Evolutionary conservation across 2,888 invertebrate species (phyloP).

Genomic region (Chouioia cunea): DNA sequence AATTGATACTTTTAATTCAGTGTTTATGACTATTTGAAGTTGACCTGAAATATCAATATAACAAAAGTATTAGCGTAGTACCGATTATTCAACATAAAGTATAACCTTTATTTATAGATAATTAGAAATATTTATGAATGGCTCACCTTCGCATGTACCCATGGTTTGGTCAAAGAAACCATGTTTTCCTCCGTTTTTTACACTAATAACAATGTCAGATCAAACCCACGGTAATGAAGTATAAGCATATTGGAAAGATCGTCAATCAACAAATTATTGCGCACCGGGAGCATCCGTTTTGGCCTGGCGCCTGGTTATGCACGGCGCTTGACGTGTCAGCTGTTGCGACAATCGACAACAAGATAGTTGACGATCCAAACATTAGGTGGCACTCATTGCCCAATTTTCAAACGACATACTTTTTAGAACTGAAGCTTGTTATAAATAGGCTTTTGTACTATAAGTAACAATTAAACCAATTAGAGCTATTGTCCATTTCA

Average conservation of each 20-base stretch:
- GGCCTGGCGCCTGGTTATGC: not conserved
- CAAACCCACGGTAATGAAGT: slow-evolving; percentile 10
- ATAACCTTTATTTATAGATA: slow-evolving; percentile 24
- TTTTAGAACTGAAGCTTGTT: no score
- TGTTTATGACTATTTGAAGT: not conserved
- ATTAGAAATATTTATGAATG: slow-evolving; percentile 15
- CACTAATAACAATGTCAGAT: slow-evolving; percentile 13
- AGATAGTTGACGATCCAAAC: not conserved
- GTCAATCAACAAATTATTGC: not conserved
- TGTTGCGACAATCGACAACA: slow-evolving; percentile 13
- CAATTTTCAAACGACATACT: no score
- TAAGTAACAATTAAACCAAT: no score
- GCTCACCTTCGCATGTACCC: slow-evolving; percentile 28
- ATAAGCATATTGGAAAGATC: slow-evolving; percentile 36
- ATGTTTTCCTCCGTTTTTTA: slow-evolving; percentile 20
- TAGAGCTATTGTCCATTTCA: no score
- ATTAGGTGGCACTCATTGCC: slow-evolving; percentile 14
- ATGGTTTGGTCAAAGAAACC: slow-evolving; percentile 31
- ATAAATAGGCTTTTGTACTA: no score
- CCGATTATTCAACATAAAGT: not conserved
- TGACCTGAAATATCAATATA: slow-evolving; percentile 18
- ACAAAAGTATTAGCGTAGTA: no score
- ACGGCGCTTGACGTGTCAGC: slow-evolving; percentile 39
- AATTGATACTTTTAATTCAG: slow-evolving; percentile 7
- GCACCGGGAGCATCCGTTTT: slow-evolving; percentile 10